These are phyloP conservation scores for Momotus momota DNA, from an alignment of 2,797 vertebrate genomes.

Conservation along the genomic window DNA sequence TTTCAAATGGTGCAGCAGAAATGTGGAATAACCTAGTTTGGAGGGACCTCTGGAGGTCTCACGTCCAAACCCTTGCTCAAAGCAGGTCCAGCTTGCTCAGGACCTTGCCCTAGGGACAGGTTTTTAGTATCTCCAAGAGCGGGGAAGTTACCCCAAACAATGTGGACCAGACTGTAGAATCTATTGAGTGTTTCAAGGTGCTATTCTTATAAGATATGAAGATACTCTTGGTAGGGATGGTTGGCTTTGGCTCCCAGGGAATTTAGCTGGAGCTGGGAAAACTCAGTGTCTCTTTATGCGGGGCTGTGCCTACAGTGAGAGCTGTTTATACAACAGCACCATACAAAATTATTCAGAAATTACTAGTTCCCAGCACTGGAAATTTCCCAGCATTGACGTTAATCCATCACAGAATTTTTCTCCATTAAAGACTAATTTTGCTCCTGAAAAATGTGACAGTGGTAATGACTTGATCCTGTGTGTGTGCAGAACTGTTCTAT, in stretches of 20 bases:
- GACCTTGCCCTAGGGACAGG: neutral
- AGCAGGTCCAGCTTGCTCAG: neutral
- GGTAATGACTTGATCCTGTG: neutral
- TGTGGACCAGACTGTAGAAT: neutral
- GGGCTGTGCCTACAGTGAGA: neutral
- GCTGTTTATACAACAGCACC: neutral
- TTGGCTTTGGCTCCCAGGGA: neutral
- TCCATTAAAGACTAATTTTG: conserved; percentile 23
- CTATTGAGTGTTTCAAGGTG: neutral
- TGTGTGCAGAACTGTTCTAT: neutral
- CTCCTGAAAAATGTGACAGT: conserved; percentile 15
- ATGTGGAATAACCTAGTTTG: neutral
- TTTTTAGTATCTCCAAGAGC: neutral
- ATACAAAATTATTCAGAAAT: neutral
- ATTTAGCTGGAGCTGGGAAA: neutral
- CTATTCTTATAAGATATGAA: neutral
- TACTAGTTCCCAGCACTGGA: neutral
- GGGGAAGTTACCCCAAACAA: neutral
- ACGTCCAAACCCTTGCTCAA: neutral
- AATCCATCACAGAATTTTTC: conserved; percentile 45
- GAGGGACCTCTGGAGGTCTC: neutral
- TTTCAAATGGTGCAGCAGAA: neutral
- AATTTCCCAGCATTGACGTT: neutral
- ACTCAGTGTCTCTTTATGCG: neutral
- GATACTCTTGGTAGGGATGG: neutral